phyloP scores from a whole-genome alignment of 2,113 vertebrate genomes.

The Corydoras maculifer region DNA sequence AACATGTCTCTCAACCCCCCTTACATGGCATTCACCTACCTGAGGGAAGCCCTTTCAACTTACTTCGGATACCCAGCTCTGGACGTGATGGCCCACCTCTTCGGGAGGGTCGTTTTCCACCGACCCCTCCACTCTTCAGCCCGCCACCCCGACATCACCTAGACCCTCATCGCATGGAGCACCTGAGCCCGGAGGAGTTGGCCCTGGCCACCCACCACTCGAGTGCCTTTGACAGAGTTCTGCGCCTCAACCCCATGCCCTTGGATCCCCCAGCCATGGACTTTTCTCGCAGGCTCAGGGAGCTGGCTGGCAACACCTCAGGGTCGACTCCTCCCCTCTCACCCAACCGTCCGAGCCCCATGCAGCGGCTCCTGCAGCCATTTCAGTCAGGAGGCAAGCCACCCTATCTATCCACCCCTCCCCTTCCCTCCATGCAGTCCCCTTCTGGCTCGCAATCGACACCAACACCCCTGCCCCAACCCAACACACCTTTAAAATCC shows the following conservation, averaged over 20 bases:
- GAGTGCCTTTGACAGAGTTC: conserved; percentile 99
- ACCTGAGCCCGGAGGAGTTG: conserved; percentile 97
- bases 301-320: conserved; percentile 95
- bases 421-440: conserved; percentile 91
- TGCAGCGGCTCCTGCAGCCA: conserved; percentile 98
- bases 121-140: conserved; percentile 96
- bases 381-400: conserved; percentile 95
- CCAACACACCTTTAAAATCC: conserved; percentile 79
- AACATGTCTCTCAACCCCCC: conserved; percentile 93
- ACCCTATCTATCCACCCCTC: conserved; percentile 91
- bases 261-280: conserved; percentile 98
- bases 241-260: conserved; percentile 97
- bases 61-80: conserved; percentile 94
- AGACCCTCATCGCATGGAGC: conserved; percentile 92
- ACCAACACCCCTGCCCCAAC: conserved; percentile 57
- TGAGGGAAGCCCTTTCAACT: conserved; percentile 98
- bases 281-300: conserved; percentile 97
- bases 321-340: conserved; percentile 91
- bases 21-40: conserved; percentile 98
- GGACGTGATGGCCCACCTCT: conserved; percentile 84
- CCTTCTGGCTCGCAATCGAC: conserved; percentile 85
- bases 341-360: conserved; percentile 93
- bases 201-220: conserved; percentile 98
- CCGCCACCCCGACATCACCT: conserved; percentile 97
- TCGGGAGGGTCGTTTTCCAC: conserved; percentile 87